Evolutionary conservation across 2,113 vertebrate genomes (phyloP).

Genomic region (Pomatostomus ruficeps): DNA sequence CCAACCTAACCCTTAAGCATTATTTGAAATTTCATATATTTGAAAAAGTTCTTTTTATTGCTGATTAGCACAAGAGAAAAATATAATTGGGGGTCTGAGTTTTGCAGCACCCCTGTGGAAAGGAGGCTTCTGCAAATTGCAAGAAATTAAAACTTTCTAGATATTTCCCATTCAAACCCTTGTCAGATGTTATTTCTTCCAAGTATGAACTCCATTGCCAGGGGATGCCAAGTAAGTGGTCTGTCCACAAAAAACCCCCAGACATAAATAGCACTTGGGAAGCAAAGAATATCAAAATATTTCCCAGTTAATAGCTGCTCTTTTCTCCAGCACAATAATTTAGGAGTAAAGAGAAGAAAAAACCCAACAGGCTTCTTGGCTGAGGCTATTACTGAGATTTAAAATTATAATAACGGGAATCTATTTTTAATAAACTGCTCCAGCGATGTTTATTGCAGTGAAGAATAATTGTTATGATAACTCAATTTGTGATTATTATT

Average conservation of each 20-base stretch:
- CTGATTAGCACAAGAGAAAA: not conserved
- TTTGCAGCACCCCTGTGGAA: not conserved
- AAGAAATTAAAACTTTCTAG: not conserved
- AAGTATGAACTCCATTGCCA: not conserved
- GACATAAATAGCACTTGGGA: not conserved
- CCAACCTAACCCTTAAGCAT: not conserved
- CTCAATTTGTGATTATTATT: constrained; percentile 16
- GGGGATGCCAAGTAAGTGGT: not conserved
- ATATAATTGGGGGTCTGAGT: not conserved
- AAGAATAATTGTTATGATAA: constrained; percentile 46
- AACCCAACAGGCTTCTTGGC: not conserved
- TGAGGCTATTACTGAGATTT: constrained; percentile 33
- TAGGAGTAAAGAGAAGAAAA: not conserved
- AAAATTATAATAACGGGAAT: constrained; percentile 25
- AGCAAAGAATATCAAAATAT: constrained; percentile 14
- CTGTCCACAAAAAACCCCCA: not conserved
- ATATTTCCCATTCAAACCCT: not conserved
- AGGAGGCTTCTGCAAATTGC: not conserved
- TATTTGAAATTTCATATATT: not conserved
- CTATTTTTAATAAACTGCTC: constrained; percentile 50
- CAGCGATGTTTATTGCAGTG: constrained; percentile 12
- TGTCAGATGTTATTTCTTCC: not conserved
- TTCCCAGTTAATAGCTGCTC: not conserved
- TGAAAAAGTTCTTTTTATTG: not conserved
- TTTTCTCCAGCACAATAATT: not conserved